Base-by-base conservation (phyloP, 2,797 vertebrate species). In the Cyclopterus lumpus region DNA sequence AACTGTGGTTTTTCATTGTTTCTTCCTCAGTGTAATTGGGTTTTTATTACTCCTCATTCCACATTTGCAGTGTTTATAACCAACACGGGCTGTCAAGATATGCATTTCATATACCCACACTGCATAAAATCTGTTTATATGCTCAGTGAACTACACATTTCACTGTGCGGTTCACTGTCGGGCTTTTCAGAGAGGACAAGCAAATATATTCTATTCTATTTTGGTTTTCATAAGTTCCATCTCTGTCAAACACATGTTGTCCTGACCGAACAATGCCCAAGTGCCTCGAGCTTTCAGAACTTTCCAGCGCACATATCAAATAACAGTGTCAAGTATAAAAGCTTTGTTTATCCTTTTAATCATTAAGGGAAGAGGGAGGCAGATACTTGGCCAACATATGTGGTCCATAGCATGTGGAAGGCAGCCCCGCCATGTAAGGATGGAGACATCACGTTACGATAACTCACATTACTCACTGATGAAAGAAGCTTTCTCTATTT, bases 311-410 rank as follows among this genome's bases (percentile, higher is more conserved):
- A 2, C 55, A 87, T 90, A 83, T 84, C 71, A 32, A 65, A 84
- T 87, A 84, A 83, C 82, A 48, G 22, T 61, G 44, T 86, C 75
- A 60, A 77, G 77, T 85, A 83, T 76, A 77, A 89, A 88, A 79
- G 18, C 68, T 72, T 64, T 88, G 84, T 92, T 91, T 89, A 90
- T 78, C 57, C 75, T 83, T 82, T 79, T 71, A 67, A 69, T 86
- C 81, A 65, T 82, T 73, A 80, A 44, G 55, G 38, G 46, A 65
- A 69, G 38, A 40, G 38, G 38, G 38, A 14, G 71, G 79, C 73
- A 84, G 79, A 88, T 78, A 79, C 86, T 88, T 89, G 84, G 86
- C 68, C 28, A 5, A 49, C 73, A 75, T 30, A 51, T 80, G 83
- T 58, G 54, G 54, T 57, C 49, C 62, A n/a, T 74, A 84, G 87